Percentiles rank a stretch among this genome's conserved stretches.
Conservation (phyloP, 2,113 vertebrate species). For the Lethenteron reissneri region DNA sequence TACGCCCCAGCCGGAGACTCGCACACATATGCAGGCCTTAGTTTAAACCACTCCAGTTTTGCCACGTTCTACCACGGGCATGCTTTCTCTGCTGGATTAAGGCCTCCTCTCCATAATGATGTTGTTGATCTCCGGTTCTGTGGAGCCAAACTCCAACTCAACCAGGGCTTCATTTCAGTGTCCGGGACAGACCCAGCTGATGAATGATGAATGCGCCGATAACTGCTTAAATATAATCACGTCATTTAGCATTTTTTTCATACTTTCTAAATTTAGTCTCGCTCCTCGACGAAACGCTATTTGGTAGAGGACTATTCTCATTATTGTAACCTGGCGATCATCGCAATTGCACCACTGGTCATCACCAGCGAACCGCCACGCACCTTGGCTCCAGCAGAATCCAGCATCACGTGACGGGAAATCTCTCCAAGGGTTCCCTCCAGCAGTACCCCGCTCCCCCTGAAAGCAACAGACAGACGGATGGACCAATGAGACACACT, state of each 20-base stretch:
- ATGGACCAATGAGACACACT: no score
- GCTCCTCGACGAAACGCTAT: background rate
- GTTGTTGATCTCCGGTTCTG: no score
- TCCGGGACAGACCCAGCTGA: no score
- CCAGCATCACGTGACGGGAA: constrained; percentile 39
- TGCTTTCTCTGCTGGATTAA: no score
- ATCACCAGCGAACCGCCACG: background rate
- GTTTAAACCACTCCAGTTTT: no score
- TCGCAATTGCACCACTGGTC: no score
- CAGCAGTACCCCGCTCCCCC: constrained; percentile 35
- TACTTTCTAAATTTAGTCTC: background rate
- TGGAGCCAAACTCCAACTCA: no score
- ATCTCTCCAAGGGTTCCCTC: constrained; percentile 40
- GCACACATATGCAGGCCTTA: background rate
- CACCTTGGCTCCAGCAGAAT: constrained; percentile 35
- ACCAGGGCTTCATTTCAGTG: no score
- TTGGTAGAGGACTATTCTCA: background rate
- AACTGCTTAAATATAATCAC: no score
- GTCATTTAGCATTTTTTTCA: background rate
- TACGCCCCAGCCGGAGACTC: background rate
- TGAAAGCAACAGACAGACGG: constrained; percentile 12
- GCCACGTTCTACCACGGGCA: no score
- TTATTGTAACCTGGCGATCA: background rate
- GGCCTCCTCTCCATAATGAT: no score
- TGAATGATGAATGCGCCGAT: no score